Evolutionary conservation across 2,888 invertebrate species (phyloP), one percentile per base, ranked within the genome.

Genomic region (Pogonocherus hispidulus): DNA sequence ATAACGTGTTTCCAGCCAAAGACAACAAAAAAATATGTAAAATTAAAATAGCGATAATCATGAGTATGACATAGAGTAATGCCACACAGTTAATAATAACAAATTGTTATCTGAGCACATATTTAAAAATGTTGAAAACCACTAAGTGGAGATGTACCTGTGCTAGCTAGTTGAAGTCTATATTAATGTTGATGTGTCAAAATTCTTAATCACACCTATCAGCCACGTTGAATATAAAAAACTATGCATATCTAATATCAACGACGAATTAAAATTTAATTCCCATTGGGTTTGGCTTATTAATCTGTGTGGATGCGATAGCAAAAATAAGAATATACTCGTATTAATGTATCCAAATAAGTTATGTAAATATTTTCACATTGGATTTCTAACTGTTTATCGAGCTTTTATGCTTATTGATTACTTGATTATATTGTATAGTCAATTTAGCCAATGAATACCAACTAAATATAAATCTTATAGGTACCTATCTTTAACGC

Each of bases 141-240:
- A 32, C 11, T 14, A 52, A 18, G 8, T 32, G 16, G 22, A 32
- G 27, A 52, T 14, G 11, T 52, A 32, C 52, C 4, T 52, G 19
- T 52, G 2, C 18, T 23, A 49, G 27, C 47, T 47, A 18, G 32
- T 59, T 19, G 47, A 18, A 19, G 59, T 6, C 46, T 59, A 46
- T 35, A 46, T 49, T 35, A 49, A 59, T 47, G 59, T 47, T 47
- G 59, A 32, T 35, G 32, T 16, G 59, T 59, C 59, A 47, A 16
- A 49, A 32, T 59, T 59, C 47, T 59, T 59, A 59, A 59, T 59
- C 44, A 59, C 47, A 19, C 59, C 27, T 41, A 59, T 59, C 47
- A 47, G 18, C 27, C 19, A 47, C 44, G 47, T 47, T 59, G 59
- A 59, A 46, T 59, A 19, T 47, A 41, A 41, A 41, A 41, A 41